Percentiles rank a stretch among this genome's conserved stretches.
These are phyloP conservation scores for Sinotaia quadrata DNA, from an alignment of 2,888 invertebrate species.

Conservation along the genomic window DNA sequence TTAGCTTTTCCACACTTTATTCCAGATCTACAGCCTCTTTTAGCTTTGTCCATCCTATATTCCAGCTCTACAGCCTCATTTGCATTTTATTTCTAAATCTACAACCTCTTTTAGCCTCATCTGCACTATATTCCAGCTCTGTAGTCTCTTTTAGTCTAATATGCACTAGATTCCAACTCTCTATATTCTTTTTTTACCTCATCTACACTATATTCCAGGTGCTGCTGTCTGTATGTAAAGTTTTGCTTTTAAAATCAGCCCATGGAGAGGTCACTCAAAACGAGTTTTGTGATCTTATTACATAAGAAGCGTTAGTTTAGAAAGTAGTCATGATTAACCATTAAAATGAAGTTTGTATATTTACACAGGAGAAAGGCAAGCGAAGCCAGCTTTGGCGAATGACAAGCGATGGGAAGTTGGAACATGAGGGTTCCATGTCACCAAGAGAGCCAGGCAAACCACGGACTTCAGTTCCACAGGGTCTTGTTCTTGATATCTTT, in stretches of 20 bases:
- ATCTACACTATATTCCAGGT: no score
- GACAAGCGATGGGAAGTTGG: slow-evolving; percentile 88
- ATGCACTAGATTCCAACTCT: no score
- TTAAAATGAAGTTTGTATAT: neutral
- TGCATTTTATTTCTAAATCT: no score
- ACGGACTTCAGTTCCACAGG: slow-evolving; percentile 41
- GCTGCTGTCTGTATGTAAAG: neutral
- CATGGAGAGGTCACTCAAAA: neutral
- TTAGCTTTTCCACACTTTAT: no score
- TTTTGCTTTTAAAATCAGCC: neutral
- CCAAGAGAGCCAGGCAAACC: slow-evolving; percentile 72
- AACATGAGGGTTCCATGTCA: slow-evolving; percentile 88
- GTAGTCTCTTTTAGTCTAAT: no score
- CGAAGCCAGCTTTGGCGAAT: slow-evolving; percentile 92
- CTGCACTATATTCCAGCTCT: no score
- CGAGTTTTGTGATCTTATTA: neutral
- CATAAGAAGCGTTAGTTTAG: neutral
- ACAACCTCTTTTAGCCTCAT: no score
- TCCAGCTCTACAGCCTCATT: no score
- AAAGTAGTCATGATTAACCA: neutral
- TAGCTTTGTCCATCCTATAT: no score
- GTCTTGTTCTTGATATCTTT: slow-evolving; percentile 87
- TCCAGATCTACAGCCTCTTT: no score
- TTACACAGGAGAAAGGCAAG: slow-evolving; percentile 66
- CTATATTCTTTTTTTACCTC: no score